Base-by-base conservation (phyloP, 2,888 invertebrate genomes). In the Druceiella hillmani region DNA sequence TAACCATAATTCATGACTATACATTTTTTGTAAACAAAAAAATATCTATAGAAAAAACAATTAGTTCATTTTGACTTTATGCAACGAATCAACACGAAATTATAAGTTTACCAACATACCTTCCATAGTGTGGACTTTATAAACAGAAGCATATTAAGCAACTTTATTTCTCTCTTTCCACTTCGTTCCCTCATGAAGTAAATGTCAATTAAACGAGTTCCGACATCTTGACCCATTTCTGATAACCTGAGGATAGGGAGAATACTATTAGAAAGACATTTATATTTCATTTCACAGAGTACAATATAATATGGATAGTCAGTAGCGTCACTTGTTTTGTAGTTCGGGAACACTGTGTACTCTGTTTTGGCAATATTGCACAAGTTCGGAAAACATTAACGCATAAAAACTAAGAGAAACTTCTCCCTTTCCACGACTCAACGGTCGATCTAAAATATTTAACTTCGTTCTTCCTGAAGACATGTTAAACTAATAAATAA, bases 41-140 rank as follows among this genome's bases (percentile, higher is more conserved):
- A n/a, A n/a, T n/a, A n/a, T n/a, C n/a, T n/a, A n/a, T n/a, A n/a
- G n/a, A n/a, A n/a, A n/a, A n/a, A n/a, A n/a, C n/a, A n/a, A n/a
- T n/a, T n/a, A n/a, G n/a, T n/a, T n/a, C n/a, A n/a, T n/a, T n/a
- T n/a, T n/a, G n/a, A n/a, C n/a, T n/a, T n/a, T n/a, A n/a, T n/a
- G n/a, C n/a, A n/a, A n/a, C n/a, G n/a, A n/a, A n/a, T n/a, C n/a
- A n/a, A n/a, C n/a, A n/a, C n/a, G n/a, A n/a, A n/a, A n/a, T 33
- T 32, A 25, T 5, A 11, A 26, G n/a, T n/a, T n/a, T n/a, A n/a
- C n/a, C n/a, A n/a, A 25, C 44, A 50, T 61, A 87, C 88, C 78
- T 97, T 98, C 99, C 99, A 99, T 10, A 99, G 71, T 0, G 92
- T 92, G 3, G 91, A 89, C 60, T 98, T 97, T 2, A 99, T 83